Conservation (phyloP, 2,113 vertebrate species). For the Pomatostomus ruficeps region DNA sequence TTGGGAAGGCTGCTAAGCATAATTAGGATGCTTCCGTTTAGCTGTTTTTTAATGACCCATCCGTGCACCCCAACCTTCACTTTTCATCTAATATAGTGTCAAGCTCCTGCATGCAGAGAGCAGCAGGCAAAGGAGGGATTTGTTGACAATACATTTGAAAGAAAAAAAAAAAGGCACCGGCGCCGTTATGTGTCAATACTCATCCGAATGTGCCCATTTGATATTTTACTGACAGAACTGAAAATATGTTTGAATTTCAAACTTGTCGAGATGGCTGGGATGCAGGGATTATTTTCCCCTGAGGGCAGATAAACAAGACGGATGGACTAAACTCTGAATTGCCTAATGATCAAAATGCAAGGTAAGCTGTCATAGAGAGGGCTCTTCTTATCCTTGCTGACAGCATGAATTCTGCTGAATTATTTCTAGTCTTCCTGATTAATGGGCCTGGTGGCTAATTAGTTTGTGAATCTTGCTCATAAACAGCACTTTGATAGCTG, state of each 20-base stretch:
- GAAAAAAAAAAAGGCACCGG: not conserved
- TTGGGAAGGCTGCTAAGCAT: not conserved
- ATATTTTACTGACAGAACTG: constrained; percentile 61
- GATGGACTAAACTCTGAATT: constrained; percentile 56
- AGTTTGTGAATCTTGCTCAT: constrained; percentile 22
- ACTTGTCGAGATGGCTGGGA: constrained; percentile 53
- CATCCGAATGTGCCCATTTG: constrained; percentile 48
- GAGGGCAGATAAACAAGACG: constrained; percentile 67
- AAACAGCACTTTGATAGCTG: constrained; percentile 24
- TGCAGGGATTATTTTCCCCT: constrained; percentile 63
- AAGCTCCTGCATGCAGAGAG: not conserved
- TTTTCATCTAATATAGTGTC: not conserved
- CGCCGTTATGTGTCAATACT: constrained; percentile 34
- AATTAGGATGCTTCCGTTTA: not conserved
- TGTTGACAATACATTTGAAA: not conserved
- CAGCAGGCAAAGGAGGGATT: not conserved
- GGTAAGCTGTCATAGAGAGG: constrained; percentile 54
- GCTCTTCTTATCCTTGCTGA: constrained; percentile 60
- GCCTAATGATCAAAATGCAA: constrained; percentile 68
- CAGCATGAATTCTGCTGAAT: constrained; percentile 51
- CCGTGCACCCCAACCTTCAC: not conserved
- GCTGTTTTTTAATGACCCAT: not conserved
- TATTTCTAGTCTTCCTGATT: constrained; percentile 51
- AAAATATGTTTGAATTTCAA: constrained; percentile 69
- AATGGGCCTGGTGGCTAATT: constrained; percentile 44